These are phyloP conservation scores for Percopsis transmontana DNA, from an alignment of 2,113 vertebrate genomes.

Conservation along the genomic window DNA sequence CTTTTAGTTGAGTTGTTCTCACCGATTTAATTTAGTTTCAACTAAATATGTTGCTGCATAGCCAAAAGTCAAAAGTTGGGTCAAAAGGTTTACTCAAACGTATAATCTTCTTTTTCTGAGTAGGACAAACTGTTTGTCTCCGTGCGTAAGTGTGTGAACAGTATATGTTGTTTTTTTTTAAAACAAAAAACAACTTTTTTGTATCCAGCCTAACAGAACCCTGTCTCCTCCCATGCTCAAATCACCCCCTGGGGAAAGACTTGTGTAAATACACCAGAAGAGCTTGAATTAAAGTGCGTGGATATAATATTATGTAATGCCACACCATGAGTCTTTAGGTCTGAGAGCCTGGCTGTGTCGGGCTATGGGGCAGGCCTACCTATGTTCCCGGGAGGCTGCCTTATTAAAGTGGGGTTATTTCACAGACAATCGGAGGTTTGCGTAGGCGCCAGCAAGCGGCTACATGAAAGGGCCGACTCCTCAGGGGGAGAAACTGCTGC, in stretches of 20 bases:
- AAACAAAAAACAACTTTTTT: background rate
- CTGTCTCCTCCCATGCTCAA: background rate
- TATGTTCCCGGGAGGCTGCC: conserved; percentile 70
- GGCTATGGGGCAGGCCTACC: conserved; percentile 31
- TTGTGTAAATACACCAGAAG: background rate
- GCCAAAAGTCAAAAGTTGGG: no score
- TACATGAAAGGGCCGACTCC: conserved; percentile 79
- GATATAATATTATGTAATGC: background rate
- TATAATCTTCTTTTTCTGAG: background rate
- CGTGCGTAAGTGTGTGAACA: conserved; percentile 4
- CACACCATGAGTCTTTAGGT: conserved; percentile 25
- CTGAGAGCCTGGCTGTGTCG: conserved; percentile 18
- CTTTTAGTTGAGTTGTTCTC: no score
- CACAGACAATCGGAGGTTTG: conserved; percentile 83
- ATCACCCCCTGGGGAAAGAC: background rate
- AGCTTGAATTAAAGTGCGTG: background rate
- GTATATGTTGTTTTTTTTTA: background rate
- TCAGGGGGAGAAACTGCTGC: conserved; percentile 81
- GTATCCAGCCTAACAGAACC: background rate
- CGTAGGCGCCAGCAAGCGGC: conserved; percentile 81
- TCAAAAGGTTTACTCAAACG: conserved; percentile 21
- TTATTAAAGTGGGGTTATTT: conserved; percentile 80
- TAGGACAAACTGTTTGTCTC: conserved; percentile 6
- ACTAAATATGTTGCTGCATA: no score
- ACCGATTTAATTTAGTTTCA: no score